phyloP scores from a whole-genome alignment of 2,888 invertebrate species.

The Schrankia costaestrigalis region DNA sequence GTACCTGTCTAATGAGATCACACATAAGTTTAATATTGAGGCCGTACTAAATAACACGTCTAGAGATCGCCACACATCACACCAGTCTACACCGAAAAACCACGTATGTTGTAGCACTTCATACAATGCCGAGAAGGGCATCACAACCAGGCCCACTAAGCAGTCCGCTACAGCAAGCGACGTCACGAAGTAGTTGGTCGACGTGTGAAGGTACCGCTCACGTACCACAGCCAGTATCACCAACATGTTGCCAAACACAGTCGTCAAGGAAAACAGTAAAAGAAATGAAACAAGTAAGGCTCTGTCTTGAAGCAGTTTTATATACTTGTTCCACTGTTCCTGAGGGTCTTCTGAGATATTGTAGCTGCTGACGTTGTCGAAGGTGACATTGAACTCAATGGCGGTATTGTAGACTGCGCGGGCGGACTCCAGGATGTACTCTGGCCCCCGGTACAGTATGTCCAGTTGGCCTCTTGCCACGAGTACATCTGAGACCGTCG shows the following conservation, averaged over 20 bases:
- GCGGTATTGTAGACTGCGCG: constrained; percentile 48
- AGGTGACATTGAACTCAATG: constrained; percentile 59
- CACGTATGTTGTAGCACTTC: constrained; percentile 94
- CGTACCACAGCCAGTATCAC: constrained; percentile 96
- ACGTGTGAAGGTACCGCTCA: constrained; percentile 96
- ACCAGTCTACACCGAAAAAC: constrained; percentile 97
- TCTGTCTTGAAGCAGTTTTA: constrained; percentile 82
- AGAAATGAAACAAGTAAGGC: constrained; percentile 90
- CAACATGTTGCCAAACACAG: constrained; percentile 96
- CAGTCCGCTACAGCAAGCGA: constrained; percentile 98
- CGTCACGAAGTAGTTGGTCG: constrained; percentile 98
- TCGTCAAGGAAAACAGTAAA: constrained; percentile 92
- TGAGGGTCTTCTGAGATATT: constrained; percentile 51
- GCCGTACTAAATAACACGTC: constrained; percentile 99
- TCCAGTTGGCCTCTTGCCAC: constrained; percentile 73
- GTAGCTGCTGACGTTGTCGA: constrained; percentile 51
- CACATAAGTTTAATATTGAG: constrained; percentile 97
- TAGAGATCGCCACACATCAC: constrained; percentile 97
- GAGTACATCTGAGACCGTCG: constrained; percentile 58
- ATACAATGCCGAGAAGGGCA: constrained; percentile 97
- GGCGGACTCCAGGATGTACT: constrained; percentile 51
- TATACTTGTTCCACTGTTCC: constrained; percentile 71
- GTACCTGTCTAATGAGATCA: constrained; percentile 97
- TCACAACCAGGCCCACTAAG: constrained; percentile 96
- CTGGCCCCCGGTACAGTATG: constrained; percentile 55